phyloP scores from a whole-genome alignment of 2,797 vertebrate genomes.

The Anomalospiza imberbis region DNA sequence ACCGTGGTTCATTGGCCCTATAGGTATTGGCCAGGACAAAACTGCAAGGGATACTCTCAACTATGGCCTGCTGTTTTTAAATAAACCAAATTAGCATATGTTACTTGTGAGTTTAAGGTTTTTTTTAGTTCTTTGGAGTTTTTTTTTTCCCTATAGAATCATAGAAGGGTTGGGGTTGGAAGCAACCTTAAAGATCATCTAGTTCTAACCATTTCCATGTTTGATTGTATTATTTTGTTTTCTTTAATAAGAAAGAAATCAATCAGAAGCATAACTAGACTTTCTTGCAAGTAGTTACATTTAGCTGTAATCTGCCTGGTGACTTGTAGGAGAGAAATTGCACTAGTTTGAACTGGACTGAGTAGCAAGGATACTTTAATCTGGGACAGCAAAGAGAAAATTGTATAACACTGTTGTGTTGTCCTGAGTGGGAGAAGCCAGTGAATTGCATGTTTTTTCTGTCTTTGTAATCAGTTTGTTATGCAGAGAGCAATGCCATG shows the following conservation, averaged over 20 bases:
- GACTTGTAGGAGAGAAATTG: background rate
- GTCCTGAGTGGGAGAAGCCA: constrained; percentile 25
- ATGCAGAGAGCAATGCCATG: constrained; percentile 42
- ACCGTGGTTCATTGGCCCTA: background rate
- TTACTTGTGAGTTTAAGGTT: background rate
- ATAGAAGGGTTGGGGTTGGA: background rate
- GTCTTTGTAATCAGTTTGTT: constrained; percentile 55
- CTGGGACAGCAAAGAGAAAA: constrained; percentile 25
- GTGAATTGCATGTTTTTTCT: constrained; percentile 48
- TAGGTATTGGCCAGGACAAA: background rate
- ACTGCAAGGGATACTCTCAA: background rate
- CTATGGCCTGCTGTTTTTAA: background rate
- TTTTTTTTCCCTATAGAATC: background rate
- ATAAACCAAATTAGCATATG: background rate
- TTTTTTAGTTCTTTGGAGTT: background rate
- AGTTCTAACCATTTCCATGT: background rate
- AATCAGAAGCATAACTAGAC: background rate
- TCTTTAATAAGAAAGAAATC: background rate
- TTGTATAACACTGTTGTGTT: constrained; percentile 53
- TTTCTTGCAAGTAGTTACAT: background rate
- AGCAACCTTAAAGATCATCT: background rate
- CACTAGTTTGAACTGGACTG: constrained; percentile 3
- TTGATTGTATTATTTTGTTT: background rate
- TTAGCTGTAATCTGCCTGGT: background rate
- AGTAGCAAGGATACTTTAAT: background rate